Base-by-base conservation (phyloP, 2,888 invertebrate genomes). In the Noctuana brunneofusca region DNA sequence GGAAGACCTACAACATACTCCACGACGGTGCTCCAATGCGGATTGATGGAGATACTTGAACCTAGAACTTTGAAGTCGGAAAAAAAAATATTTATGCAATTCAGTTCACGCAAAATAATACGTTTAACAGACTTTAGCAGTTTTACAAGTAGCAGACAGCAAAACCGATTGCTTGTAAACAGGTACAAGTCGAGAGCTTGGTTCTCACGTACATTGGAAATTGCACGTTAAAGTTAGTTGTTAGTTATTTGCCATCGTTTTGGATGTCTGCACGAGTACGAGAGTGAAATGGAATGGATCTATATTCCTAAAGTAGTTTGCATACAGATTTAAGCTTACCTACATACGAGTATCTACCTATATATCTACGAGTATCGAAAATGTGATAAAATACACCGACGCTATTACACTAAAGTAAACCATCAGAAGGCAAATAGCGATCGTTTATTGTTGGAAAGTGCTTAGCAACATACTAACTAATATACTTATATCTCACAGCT, bases 141-240 rank as follows among this genome's bases (percentile, higher is more conserved):
- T n/a, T n/a, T n/a, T 41, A 41, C 38, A 41, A 41, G 38, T 46
- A 3, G 46, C 20, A 48, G 48, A 46, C 46, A 16, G 24, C n/a
- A 55, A 55, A 43, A 41, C 41, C 55, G 30, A 46, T 43, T 56
- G 32, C 57, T 48, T 35, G 57, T 6, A 16, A 48, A 46, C 48
- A 38, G 35, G 22, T 35, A 35, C 58, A 32, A 49, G 58, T 58
- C 22, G 32, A 38, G n/a, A 32, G 16, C 52, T 59, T 41, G 35
- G 20, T 32, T 11, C 48, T 54, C 60, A 60, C 54, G 54, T 54
- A 60, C 54, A 48, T 54, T 54, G 54, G 54, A 60, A 60, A 60
- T 54, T 54, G 60, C 46, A 53, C 35, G 54, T 32, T 48, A 48
- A 53, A 60, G 35, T 60, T 60, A 48, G 60, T 30, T 24, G 48